Conservation (phyloP, 2,888 invertebrate genomes). For the Nymphalis polychloros region DNA sequence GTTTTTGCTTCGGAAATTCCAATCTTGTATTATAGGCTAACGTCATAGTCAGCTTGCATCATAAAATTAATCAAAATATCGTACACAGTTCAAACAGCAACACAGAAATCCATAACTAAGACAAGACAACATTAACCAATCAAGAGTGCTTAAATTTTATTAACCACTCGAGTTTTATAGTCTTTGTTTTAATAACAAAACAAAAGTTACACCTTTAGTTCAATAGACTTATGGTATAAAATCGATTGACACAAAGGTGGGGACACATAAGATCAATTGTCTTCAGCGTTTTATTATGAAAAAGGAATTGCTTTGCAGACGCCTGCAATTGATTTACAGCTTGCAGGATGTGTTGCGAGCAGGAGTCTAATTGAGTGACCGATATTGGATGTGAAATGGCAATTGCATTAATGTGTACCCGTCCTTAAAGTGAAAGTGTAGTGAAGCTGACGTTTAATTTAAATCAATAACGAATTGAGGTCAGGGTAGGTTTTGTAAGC, state of each 20-base stretch:
- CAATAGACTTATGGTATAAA: constrained; percentile 21
- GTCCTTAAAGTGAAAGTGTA: constrained; percentile 25
- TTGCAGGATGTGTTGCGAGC: constrained; percentile 31
- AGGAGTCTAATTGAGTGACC: constrained; percentile 40
- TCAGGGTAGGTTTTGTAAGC: not conserved
- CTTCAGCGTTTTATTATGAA: constrained; percentile 27
- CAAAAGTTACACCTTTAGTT: constrained; percentile 12
- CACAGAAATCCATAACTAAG: constrained; percentile 41
- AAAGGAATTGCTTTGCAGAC: constrained; percentile 39
- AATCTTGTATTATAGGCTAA: too few species aligned
- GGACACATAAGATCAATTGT: constrained; percentile 20
- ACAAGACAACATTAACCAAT: constrained; percentile 46
- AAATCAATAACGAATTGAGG: not conserved
- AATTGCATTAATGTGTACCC: constrained; percentile 33
- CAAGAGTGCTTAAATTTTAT: constrained; percentile 51
- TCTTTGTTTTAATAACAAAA: constrained; percentile 29
- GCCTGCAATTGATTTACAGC: constrained; percentile 41
- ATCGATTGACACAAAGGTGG: not conserved
- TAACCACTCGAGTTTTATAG: constrained; percentile 50
- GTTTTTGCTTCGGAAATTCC: too few species aligned
- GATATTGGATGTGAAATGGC: constrained; percentile 42
- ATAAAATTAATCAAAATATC: constrained; percentile 2
- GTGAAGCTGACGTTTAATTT: not conserved
- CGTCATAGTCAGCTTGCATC: not conserved
- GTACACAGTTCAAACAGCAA: constrained; percentile 40